Evolutionary conservation across 2,113 vertebrate species (phyloP).

Genomic region (Bujurquina vittata): DNA sequence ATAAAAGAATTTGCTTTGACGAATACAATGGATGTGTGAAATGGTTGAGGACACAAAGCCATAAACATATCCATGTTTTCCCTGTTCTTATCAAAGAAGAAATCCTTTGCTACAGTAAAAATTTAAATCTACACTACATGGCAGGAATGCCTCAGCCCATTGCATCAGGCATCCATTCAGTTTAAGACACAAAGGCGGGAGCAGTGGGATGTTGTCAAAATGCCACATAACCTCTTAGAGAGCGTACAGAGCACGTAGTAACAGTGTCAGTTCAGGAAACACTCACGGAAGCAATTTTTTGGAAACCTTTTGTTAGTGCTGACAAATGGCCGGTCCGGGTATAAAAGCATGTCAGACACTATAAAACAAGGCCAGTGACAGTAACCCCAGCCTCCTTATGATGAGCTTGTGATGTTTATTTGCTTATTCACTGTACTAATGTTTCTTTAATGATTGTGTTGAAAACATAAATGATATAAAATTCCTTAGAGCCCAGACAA

Average conservation of each 20-base stretch:
- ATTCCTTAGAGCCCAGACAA: background rate
- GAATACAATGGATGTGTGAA: background rate
- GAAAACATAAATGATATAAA: conserved; percentile 1
- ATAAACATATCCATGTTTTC: background rate
- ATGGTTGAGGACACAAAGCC: background rate
- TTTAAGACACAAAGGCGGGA: background rate
- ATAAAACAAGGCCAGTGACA: background rate
- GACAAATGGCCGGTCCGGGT: background rate
- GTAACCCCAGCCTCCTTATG: background rate
- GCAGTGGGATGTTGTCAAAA: background rate
- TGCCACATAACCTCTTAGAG: conserved; percentile 11
- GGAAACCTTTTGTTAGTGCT: conserved; percentile 1
- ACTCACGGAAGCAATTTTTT: background rate
- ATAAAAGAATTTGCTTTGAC: background rate
- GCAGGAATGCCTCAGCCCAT: background rate
- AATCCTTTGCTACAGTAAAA: background rate
- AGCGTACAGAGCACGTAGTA: background rate
- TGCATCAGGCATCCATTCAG: background rate
- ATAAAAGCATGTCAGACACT: background rate
- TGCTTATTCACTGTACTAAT: background rate
- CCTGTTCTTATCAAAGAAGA: background rate
- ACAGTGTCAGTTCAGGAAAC: conserved; percentile 14
- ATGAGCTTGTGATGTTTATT: background rate
- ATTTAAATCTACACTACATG: background rate
- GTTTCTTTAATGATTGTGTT: background rate